These are phyloP conservation scores for Chromoteleia sp. DNA, from an alignment of 2,888 invertebrate species.

Conservation along the genomic window DNA sequence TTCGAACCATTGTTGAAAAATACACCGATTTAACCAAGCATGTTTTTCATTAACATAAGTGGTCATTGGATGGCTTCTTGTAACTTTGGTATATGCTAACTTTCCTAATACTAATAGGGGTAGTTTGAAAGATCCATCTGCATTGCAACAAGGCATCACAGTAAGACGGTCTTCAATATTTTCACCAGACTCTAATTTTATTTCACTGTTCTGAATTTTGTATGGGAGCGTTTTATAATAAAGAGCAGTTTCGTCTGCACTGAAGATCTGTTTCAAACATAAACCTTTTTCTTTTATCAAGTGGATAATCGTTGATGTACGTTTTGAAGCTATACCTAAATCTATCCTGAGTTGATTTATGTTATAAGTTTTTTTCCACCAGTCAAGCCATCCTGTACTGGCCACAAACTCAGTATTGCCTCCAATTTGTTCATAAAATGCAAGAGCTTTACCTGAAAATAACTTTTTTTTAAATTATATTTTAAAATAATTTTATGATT, in stretches of 20 bases:
- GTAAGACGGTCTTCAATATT: conserved; percentile 29
- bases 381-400: conserved; percentile 57
- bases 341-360: conserved; percentile 24
- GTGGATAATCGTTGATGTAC: background rate
- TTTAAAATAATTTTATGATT: background rate
- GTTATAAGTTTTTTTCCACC: conserved; percentile 50
- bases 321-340: conserved; percentile 5
- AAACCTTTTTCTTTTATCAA: conserved; percentile 23
- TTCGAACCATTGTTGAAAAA: conserved; percentile 47
- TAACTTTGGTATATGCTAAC: conserved; percentile 10
- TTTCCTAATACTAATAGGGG: conserved; percentile 48
- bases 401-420: conserved; percentile 35
- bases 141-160: conserved; percentile 53
- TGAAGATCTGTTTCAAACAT: conserved; percentile 40
- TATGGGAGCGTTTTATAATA: conserved; percentile 35
- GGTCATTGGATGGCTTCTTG: background rate
- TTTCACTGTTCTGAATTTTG: background rate
- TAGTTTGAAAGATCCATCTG: conserved; percentile 48
- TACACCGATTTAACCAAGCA: conserved; percentile 24
- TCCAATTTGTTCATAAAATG: conserved; percentile 25
- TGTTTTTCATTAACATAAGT: conserved; percentile 27
- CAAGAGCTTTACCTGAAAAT: conserved; percentile 37
- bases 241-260: conserved; percentile 39
- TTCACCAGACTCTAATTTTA: background rate
- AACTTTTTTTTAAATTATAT: background rate